Evolutionary conservation across 1,140 invertebrate species (phyloP).

Genomic region (Magallana gigas): DNA sequence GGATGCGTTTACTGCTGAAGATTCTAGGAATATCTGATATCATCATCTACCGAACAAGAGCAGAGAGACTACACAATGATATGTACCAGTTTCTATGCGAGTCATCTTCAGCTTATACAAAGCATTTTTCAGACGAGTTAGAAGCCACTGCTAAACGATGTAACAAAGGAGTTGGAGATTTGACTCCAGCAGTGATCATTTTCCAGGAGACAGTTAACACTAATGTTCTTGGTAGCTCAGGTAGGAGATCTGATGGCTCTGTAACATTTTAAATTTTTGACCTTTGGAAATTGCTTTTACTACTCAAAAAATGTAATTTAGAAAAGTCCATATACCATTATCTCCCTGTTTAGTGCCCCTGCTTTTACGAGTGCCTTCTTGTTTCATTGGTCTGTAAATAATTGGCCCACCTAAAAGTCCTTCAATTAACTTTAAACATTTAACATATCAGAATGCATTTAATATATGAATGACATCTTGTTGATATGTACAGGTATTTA

Average conservation of each 20-base stretch:
- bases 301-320: no score
- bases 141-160: constrained; percentile 82
- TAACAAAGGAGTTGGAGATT: constrained; percentile 80
- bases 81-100: constrained; percentile 89
- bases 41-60: constrained; percentile 88
- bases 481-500: no score
- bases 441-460: no score
- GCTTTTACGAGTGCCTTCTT: not conserved
- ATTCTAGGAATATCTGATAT: constrained; percentile 90
- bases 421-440: not conserved
- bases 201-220: constrained; percentile 91
- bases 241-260: constrained; percentile 49
- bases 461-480: no score
- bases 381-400: not conserved
- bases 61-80: constrained; percentile 88
- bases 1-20: constrained; percentile 88
- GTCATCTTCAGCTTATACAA: constrained; percentile 87
- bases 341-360: no score
- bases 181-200: constrained; percentile 88
- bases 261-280: no score
- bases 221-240: constrained; percentile 74
- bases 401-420: not conserved
- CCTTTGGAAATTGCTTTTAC: no score
- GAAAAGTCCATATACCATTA: no score
- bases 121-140: constrained; percentile 86